Evolutionary conservation across 2,888 invertebrate species (phyloP).

Genomic region (Empis stercorea): DNA sequence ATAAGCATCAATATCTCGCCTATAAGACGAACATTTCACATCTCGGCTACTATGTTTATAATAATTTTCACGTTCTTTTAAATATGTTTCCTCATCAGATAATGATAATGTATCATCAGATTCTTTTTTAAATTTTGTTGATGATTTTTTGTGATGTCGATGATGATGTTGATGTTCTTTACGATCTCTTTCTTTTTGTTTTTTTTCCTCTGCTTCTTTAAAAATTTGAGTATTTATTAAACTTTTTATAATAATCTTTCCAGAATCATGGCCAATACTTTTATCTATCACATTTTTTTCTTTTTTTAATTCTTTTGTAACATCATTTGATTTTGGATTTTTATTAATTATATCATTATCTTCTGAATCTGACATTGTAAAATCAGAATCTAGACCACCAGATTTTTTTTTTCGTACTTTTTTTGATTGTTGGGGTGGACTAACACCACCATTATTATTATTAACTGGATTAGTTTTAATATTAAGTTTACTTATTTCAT

Average conservation of each 20-base stretch:
- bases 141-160: background rate
- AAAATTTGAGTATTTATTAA: slow-evolving; percentile 53
- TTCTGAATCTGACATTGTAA: slow-evolving; percentile 11
- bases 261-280: too few relatives aligned
- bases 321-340: slow-evolving; percentile 3
- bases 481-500: too few relatives aligned
- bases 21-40: slow-evolving; percentile 20
- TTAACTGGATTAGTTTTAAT: slow-evolving; percentile 17
- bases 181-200: slow-evolving; percentile 2
- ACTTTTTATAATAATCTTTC: slow-evolving; percentile 51
- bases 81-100: slow-evolving; percentile 33
- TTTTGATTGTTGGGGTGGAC: slow-evolving; percentile 7
- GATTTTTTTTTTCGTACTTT: slow-evolving; percentile 9
- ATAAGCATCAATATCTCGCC: slow-evolving; percentile 4
- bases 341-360: slow-evolving; percentile 6
- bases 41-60: slow-evolving; percentile 26
- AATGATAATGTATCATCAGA: slow-evolving; percentile 28
- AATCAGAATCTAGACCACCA: slow-evolving; percentile 8
- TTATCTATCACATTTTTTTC: background rate
- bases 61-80: slow-evolving; percentile 17
- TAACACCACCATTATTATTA: slow-evolving; percentile 18
- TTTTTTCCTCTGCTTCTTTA: slow-evolving; percentile 45
- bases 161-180: slow-evolving; percentile 4
- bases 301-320: slow-evolving; percentile 19
- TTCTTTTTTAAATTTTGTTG: slow-evolving; percentile 1